Percentiles rank a stretch among this genome's conserved stretches.
Evolutionary conservation across 2,113 vertebrate species (phyloP).

Genomic region (Burhinus oedicnemus): DNA sequence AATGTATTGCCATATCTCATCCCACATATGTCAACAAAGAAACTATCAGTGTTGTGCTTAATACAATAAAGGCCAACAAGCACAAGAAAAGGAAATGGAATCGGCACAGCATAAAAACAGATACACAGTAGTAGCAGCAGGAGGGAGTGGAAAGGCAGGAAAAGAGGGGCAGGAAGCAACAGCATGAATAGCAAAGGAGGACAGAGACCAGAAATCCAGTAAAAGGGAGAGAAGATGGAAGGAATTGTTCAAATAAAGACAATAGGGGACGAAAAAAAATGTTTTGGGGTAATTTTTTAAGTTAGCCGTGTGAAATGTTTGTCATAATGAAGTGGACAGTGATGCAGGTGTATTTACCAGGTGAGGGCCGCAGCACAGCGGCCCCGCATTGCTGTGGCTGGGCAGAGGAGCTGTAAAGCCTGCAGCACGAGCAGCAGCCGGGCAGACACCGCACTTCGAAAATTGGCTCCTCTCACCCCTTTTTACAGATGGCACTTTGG

Average conservation of each 20-base stretch:
- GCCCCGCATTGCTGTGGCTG: fast-evolving
- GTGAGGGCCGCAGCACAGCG: background rate
- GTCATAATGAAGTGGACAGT: fast-evolving
- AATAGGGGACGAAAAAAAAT: too few species aligned
- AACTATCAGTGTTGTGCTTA: constrained; percentile 13
- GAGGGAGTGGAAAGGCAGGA: background rate
- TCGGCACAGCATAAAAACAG: background rate
- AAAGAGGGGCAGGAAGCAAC: background rate
- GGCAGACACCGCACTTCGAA: background rate
- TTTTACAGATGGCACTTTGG: background rate
- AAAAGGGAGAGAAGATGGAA: background rate
- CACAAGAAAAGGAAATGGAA: background rate
- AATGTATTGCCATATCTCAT: constrained; percentile 54
- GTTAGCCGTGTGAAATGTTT: background rate
- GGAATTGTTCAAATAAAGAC: background rate
- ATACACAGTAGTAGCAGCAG: background rate
- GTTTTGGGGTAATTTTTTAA: background rate
- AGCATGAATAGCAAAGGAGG: background rate
- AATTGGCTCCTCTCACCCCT: background rate
- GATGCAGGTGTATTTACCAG: background rate
- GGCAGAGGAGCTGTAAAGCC: background rate
- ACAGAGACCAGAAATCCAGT: background rate
- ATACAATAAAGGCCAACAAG: background rate
- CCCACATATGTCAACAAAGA: constrained; percentile 37
- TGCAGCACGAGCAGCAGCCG: fast-evolving